A percentile compares a stretch with the other conserved stretches of the same genome.
Conservation (phyloP, 2,888 invertebrate genomes). For the Anorthoa munda region DNA sequence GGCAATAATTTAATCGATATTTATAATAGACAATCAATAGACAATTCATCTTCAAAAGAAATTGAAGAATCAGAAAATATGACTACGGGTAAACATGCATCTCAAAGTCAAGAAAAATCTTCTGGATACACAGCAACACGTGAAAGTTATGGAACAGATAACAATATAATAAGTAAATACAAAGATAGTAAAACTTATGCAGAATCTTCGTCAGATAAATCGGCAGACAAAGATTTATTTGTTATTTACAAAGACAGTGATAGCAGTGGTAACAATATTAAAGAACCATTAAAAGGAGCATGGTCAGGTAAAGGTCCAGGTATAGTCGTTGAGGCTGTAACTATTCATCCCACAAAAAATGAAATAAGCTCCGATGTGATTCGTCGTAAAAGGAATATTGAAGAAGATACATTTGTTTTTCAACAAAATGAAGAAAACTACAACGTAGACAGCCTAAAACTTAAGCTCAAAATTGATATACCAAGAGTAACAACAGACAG, state of each 20-base stretch:
- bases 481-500: conserved; percentile 75
- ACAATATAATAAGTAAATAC: conserved; percentile 49
- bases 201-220: conserved; percentile 65
- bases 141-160: conserved; percentile 60
- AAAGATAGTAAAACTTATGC: conserved; percentile 54
- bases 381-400: conserved; percentile 27
- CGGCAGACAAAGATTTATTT: conserved; percentile 79
- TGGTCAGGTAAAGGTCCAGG: conserved; percentile 63
- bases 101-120: conserved; percentile 54
- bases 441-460: conserved; percentile 72
- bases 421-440: conserved; percentile 62
- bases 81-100: conserved; percentile 18
- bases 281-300: conserved; percentile 51
- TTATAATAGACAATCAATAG: conserved; percentile 73
- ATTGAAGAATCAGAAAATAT: conserved; percentile 57
- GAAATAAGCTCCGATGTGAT: conserved; percentile 17
- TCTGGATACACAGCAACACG: conserved; percentile 48
- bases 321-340: conserved; percentile 63
- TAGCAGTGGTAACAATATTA: conserved; percentile 61
- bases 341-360: conserved; percentile 52
- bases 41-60: conserved; percentile 72
- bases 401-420: conserved; percentile 51
- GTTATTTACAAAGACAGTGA: conserved; percentile 81
- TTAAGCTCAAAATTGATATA: conserved; percentile 75
- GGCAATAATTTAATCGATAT: conserved; percentile 74